phyloP scores from a whole-genome alignment of 2,888 invertebrate genomes.

The Limnephilus lunatus region DNA sequence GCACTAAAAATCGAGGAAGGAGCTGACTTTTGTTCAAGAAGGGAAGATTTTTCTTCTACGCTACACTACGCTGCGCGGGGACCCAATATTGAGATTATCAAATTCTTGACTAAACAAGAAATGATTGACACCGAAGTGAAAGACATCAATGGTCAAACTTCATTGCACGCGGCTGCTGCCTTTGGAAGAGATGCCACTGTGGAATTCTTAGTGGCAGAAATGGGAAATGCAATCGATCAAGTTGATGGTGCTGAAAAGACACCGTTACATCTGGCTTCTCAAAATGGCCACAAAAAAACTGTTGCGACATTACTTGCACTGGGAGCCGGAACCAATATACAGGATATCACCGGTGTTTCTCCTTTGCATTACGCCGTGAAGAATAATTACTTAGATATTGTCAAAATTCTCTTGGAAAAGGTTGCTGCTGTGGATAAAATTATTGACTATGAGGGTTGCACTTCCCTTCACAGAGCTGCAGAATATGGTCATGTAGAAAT shows the following conservation, averaged over 20 bases:
- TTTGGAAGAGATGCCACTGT: not conserved
- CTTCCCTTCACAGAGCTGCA: not conserved
- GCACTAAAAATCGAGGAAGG: too few relatives aligned
- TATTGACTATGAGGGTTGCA: not conserved
- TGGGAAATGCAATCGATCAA: not conserved
- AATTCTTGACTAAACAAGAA: slow-evolving; percentile 3
- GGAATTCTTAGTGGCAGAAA: slow-evolving; percentile 2
- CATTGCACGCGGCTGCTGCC: not conserved
- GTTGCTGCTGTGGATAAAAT: not conserved
- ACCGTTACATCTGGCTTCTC: slow-evolving; percentile 13
- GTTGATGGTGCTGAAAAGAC: not conserved
- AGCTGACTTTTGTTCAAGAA: too few relatives aligned
- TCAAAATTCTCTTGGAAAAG: not conserved
- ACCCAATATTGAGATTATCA: not conserved
- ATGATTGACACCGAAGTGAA: not conserved
- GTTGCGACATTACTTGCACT: slow-evolving; percentile 9
- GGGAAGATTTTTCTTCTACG: too few relatives aligned
- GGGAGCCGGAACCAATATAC: not conserved
- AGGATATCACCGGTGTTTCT: not conserved
- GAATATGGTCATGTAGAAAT: slow-evolving; percentile 20
- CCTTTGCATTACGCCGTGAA: not conserved
- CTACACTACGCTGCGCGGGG: too few relatives aligned
- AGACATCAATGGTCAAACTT: not conserved
- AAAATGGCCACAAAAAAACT: slow-evolving; percentile 20
- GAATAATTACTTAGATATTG: not conserved